phyloP scores from a whole-genome alignment of 2,113 vertebrate species.

The Ctenodactylus gundi region DNA sequence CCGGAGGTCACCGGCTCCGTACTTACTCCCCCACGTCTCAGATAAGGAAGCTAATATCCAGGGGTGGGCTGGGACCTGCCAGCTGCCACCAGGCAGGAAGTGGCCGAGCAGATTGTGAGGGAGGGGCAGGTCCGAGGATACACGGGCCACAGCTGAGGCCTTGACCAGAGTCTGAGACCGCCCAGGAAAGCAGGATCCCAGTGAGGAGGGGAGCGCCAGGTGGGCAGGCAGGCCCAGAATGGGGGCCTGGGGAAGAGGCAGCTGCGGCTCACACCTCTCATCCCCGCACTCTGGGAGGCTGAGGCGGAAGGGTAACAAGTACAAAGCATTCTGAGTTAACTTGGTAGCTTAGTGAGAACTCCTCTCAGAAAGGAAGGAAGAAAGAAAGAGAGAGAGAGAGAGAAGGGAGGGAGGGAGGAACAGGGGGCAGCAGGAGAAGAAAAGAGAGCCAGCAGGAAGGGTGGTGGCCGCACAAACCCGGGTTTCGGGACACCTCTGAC shows the following conservation, averaged over 20 bases:
- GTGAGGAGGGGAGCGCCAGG: neutral
- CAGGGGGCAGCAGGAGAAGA: neutral
- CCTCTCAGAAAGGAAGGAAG: too few species aligned
- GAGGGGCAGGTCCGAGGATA: neutral
- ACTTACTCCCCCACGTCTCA: neutral
- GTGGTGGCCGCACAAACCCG: neutral
- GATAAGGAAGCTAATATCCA: neutral
- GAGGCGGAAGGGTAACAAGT: too few species aligned
- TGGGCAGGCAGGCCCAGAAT: neutral
- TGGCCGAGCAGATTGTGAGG: neutral
- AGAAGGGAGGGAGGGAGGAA: too few species aligned
- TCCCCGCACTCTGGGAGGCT: too few species aligned
- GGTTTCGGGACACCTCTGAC: neutral
- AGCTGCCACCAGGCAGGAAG: neutral
- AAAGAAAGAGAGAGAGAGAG: too few species aligned
- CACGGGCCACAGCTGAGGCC: neutral
- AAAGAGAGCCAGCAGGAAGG: neutral
- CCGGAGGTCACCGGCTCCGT: accelerated
- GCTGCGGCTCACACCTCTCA: too few species aligned
- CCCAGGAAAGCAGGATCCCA: neutral
- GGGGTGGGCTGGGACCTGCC: neutral
- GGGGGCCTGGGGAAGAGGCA: neutral
- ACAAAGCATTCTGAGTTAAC: too few species aligned
- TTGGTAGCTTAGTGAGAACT: too few species aligned
- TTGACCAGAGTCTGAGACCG: neutral